Evolutionary conservation across 2,888 invertebrate genomes (phyloP).

Genomic region (Phortica okadai): DNA sequence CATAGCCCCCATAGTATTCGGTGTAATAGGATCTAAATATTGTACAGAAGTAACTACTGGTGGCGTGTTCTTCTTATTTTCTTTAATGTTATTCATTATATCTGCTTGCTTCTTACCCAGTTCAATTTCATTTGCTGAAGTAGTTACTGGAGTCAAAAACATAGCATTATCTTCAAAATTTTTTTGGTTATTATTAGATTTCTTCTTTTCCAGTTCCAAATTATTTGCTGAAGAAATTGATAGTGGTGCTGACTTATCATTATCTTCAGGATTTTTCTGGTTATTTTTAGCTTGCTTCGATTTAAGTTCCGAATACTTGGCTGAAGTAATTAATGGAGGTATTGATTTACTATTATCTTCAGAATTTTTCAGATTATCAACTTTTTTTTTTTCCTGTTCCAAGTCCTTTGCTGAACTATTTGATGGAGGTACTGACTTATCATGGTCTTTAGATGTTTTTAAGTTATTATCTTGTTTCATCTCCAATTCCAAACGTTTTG

Average conservation of each 20-base stretch:
- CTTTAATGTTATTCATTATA: background rate
- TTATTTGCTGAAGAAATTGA: background rate
- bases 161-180: background rate
- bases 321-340: too few relatives aligned
- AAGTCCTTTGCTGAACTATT: background rate
- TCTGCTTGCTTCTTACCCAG: background rate
- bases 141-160: background rate
- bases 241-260: background rate
- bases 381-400: constrained; percentile 2
- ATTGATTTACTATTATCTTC: background rate
- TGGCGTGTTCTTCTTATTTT: background rate
- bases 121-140: background rate
- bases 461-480: constrained; percentile 1
- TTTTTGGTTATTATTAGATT: too few relatives aligned
- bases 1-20: constrained; percentile 15
- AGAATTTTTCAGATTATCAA: background rate
- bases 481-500: background rate
- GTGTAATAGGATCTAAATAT: constrained; percentile 34
- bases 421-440: too few relatives aligned
- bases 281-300: too few relatives aligned
- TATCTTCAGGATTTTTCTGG: background rate
- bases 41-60: constrained; percentile 20
- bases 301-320: too few relatives aligned
- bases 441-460: too few relatives aligned
- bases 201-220: too few relatives aligned